These are phyloP conservation scores for Pantherophis vulpinus DNA, from an alignment of 2,797 vertebrate species.

Conservation along the genomic window DNA sequence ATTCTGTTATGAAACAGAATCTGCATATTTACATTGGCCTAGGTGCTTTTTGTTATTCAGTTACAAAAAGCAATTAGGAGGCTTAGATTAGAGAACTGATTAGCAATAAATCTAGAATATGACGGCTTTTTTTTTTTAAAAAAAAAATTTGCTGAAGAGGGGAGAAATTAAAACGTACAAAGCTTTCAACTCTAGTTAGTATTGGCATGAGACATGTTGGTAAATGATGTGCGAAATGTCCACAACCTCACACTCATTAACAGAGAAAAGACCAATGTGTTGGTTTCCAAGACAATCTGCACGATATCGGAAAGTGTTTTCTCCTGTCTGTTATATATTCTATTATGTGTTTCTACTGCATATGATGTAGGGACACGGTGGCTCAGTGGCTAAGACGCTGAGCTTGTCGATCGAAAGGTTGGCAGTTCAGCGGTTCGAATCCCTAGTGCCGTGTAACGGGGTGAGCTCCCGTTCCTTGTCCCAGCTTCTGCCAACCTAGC, in stretches of 20 bases:
- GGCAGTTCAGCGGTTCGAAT: too few species aligned
- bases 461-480: too few species aligned
- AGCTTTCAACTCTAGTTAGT: background rate
- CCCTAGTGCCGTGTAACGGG: too few species aligned
- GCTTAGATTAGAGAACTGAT: conserved; percentile 63
- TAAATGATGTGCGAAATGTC: background rate
- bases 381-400: too few species aligned
- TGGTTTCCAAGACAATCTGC: background rate
- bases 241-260: background rate
- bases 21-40: conserved; percentile 59
- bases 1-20: conserved; percentile 64
- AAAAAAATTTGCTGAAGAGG: background rate
- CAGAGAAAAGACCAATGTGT: background rate
- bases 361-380: too few species aligned
- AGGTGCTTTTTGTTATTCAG: conserved; percentile 58
- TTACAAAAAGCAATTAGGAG: conserved; percentile 60
- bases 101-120: conserved; percentile 57
- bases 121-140: background rate
- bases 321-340: background rate
- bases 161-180: background rate
- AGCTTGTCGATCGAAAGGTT: too few species aligned
- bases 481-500: too few species aligned
- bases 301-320: background rate
- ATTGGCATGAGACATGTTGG: background rate
- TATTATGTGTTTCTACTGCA: too few species aligned